Conservation (phyloP, 2,888 invertebrate genomes). For the Lasioglossum calceatum region DNA sequence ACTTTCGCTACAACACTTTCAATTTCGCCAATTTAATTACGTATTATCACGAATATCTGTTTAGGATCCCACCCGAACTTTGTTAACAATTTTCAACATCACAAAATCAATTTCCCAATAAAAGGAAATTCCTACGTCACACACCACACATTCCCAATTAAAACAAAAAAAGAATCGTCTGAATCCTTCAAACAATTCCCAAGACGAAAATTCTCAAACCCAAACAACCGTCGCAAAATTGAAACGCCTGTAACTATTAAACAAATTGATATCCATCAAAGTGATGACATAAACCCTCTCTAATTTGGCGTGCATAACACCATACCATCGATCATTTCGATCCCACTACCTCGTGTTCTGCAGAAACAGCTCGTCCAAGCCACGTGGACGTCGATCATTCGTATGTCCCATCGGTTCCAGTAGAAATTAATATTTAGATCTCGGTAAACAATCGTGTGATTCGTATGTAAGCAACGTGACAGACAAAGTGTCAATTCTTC, state of each 20-base stretch:
- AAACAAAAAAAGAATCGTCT: not conserved
- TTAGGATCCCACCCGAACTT: too few relatives aligned
- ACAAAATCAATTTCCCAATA: not conserved
- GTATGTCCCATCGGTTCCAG: not conserved
- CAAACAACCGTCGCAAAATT: not conserved
- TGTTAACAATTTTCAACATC: too few relatives aligned
- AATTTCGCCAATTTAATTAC: too few relatives aligned
- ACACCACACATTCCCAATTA: not conserved
- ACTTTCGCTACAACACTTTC: too few relatives aligned
- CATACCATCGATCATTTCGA: not conserved
- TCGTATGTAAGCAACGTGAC: not conserved
- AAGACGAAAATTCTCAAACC: not conserved
- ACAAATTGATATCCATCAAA: not conserved
- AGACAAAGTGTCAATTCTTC: conserved; percentile 6
- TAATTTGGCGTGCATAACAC: not conserved
- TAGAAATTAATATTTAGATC: not conserved
- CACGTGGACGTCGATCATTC: not conserved
- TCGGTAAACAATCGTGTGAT: not conserved
- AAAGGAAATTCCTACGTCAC: not conserved
- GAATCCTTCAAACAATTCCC: not conserved
- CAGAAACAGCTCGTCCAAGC: not conserved
- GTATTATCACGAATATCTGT: not conserved
- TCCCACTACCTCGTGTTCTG: not conserved
- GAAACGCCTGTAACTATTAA: not conserved
- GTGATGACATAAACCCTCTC: not conserved